Percentiles rank a stretch among this genome's conserved stretches.
These are phyloP conservation scores for Nesometra sesokonis DNA, from an alignment of 35 echinoderm and acorn worm species.

Conservation along the genomic window DNA sequence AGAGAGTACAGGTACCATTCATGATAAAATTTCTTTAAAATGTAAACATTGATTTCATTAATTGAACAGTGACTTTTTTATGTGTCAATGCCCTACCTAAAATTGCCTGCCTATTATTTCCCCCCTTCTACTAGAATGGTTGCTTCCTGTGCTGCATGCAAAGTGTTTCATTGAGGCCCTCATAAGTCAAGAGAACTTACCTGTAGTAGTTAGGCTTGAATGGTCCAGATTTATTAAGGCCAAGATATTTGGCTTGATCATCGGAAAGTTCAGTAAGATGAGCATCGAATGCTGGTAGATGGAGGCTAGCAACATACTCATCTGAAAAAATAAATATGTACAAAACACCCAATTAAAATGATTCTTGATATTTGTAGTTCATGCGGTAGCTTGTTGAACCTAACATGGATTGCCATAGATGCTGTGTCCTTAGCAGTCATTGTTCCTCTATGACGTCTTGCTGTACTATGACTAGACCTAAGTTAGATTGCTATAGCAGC, in stretches of 20 bases:
- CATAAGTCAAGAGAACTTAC: constrained; percentile 27
- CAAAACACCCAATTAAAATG: no score
- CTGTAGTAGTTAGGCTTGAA: constrained; percentile 99
- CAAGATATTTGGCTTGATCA: constrained; percentile 79
- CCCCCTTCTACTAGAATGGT: background rate
- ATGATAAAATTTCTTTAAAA: no score
- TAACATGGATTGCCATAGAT: no score
- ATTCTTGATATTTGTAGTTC: no score
- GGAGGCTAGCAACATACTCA: constrained; percentile 90
- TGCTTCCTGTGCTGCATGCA: background rate
- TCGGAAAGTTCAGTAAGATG: constrained; percentile 83
- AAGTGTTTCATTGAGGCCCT: no score
- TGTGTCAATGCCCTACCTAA: background rate
- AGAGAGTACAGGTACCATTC: no score
- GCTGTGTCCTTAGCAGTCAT: no score
- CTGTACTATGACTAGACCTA: no score
- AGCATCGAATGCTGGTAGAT: constrained; percentile 90
- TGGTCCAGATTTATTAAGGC: constrained; percentile 90
- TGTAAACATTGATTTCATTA: no score
- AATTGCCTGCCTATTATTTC: background rate
- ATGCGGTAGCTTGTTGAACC: no score
- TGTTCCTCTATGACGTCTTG: no score
- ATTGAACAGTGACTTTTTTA: background rate
- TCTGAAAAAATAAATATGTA: constrained; percentile 30
- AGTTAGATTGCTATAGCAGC: no score